Base-by-base conservation (phyloP, 2,113 vertebrate species). In the Nesogale talazaci region DNA sequence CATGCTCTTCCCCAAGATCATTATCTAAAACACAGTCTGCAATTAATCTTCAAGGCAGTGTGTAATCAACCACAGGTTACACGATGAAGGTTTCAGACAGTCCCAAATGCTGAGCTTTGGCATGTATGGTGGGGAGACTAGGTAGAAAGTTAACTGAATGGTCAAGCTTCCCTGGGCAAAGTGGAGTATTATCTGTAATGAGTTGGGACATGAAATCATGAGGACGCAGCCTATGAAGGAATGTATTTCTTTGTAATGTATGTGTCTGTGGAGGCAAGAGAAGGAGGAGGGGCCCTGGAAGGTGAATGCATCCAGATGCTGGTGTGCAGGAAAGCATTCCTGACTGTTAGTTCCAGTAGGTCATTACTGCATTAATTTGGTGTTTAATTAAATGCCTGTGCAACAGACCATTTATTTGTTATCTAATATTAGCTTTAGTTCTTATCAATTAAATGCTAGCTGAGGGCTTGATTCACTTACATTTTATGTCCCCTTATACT, bases 341-440 rank as follows among this genome's bases (percentile, higher is more conserved):
- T 98, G 97, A 98, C 98, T 98, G 98, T 98, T 98, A 98, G 98
- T 98, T 98, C 98, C 97, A 98, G 98, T 98, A 98, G 98, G 98
- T 98, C 98, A 98, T 98, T 98, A 98, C 98, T 97, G 98, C 98
- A 98, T 98, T 98, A 98, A 98, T 98, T 98, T 98, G 97, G 98
- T 98, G 98, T 98, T 98, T 98, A 98, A 98, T 98, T 98, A 98
- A 98, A 98, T 98, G 98, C 98, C 98, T 98, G 98, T 98, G 98
- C 98, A 98, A 98, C 98, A 98, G 98, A 98, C 98, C 98, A 98
- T 98, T 98, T 98, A 98, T 98, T 98, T 98, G 98, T 98, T 98
- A 98, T 98, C 98, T 98, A 98, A 98, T 98, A 98, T 98, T 98
- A 98, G 98, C 98, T 98, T 98, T 98, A 98, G 98, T 98, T 98